These are phyloP conservation scores for Chaitophorus viminalis DNA, from an alignment of 2,888 invertebrate species.

Conservation along the genomic window DNA sequence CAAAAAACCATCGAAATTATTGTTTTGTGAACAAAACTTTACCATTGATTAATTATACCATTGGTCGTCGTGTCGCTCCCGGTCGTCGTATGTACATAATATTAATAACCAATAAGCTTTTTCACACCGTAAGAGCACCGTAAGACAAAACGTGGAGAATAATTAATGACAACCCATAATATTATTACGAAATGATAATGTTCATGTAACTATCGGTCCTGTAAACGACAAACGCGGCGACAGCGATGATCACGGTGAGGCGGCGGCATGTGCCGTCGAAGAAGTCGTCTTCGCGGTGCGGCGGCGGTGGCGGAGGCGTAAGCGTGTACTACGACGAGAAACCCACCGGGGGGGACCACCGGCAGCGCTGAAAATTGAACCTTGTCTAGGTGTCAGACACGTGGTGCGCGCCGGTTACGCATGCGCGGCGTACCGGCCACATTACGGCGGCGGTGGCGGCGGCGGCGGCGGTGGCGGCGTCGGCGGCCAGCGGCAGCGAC, in stretches of 20 bases:
- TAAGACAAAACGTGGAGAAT: no score
- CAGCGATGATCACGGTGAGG: not conserved
- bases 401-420: constrained; percentile 61
- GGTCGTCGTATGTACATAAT: no score
- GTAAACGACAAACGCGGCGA: not conserved
- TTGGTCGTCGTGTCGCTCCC: no score
- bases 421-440: constrained; percentile 56
- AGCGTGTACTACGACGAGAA: not conserved
- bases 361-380: constrained; percentile 61
- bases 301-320: not conserved
- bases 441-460: constrained; percentile 40
- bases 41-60: no score
- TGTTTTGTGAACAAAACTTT: no score
- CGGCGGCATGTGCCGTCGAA: constrained; percentile 16
- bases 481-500: constrained; percentile 32
- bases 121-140: no score
- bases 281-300: not conserved
- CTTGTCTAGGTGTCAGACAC: constrained; percentile 60
- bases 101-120: no score
- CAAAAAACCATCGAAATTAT: no score
- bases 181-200: not conserved
- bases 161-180: not conserved
- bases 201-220: not conserved
- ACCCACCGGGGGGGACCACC: constrained; percentile 57
- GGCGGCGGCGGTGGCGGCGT: constrained; percentile 8